Conservation (phyloP, 2,888 invertebrate genomes). For the Cephus sareptanus region DNA sequence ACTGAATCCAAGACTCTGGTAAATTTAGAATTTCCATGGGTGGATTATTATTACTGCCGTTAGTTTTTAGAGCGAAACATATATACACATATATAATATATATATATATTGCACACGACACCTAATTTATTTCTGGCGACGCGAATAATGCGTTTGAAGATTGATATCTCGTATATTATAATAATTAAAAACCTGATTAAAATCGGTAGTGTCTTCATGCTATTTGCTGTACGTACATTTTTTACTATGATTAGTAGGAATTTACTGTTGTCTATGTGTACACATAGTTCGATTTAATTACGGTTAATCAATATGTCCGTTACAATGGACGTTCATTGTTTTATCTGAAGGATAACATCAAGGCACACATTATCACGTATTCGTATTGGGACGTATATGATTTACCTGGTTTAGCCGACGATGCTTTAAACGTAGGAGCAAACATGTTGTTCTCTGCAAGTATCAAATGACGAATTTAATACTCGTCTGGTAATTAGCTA, state of each 20-base stretch:
- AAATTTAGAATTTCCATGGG: not conserved
- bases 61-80: not conserved
- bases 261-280: not conserved
- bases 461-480: constrained; percentile 30
- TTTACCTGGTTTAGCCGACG: constrained; percentile 79
- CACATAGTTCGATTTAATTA: not conserved
- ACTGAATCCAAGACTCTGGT: not conserved
- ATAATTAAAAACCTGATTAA: not conserved
- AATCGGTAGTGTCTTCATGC: not conserved
- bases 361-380: not conserved
- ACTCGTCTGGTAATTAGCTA: not conserved
- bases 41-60: not conserved
- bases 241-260: not conserved
- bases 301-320: not conserved
- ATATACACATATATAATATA: not conserved
- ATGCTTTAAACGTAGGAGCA: constrained; percentile 85
- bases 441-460: constrained; percentile 79
- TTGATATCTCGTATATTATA: not conserved
- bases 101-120: not conserved
- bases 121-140: not conserved
- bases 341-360: not conserved
- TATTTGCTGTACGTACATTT: not conserved
- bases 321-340: not conserved
- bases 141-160: not conserved
- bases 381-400: constrained; percentile 12